These are phyloP conservation scores for Lycocerus yunnanus DNA, from an alignment of 2,888 invertebrate species.

Conservation along the genomic window DNA sequence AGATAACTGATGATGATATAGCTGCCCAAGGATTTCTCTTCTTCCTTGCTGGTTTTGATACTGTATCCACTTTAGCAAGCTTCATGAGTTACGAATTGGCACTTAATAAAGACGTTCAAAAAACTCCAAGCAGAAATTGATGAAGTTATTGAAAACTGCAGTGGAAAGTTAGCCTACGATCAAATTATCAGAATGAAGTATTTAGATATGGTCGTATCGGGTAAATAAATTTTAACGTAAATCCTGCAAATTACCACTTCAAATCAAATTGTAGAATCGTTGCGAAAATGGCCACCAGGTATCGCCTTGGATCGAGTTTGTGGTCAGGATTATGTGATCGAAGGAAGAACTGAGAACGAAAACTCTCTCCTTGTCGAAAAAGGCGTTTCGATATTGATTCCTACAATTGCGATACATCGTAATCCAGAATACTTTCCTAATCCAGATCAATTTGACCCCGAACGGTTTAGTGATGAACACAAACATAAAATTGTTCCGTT, in stretches of 20 bases:
- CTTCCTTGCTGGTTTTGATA: conserved; percentile 3
- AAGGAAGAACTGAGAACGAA: conserved; percentile 28
- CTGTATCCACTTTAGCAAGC: background rate
- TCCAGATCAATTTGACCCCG: conserved; percentile 58
- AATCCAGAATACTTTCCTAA: conserved; percentile 61
- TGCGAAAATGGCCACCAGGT: conserved; percentile 58
- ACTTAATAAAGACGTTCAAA: background rate
- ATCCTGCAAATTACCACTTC: background rate
- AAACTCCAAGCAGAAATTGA: conserved; percentile 4
- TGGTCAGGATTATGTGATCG: conserved; percentile 54
- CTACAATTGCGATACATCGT: conserved; percentile 59
- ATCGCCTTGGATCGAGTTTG: conserved; percentile 56
- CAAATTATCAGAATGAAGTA: background rate
- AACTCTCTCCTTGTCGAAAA: conserved; percentile 28
- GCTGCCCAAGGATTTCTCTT: background rate
- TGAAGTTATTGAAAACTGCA: background rate
- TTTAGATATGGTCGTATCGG: background rate
- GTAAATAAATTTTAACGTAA: background rate
- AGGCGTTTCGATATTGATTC: conserved; percentile 50
- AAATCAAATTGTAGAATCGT: background rate
- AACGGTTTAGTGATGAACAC: conserved; percentile 60
- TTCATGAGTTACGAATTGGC: conserved; percentile 7
- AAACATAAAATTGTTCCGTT: conserved; percentile 57
- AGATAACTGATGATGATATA: conserved; percentile 3
- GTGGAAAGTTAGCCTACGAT: background rate